Conservation (phyloP, 2,888 invertebrate species). For the Leistus spinibarbis region DNA sequence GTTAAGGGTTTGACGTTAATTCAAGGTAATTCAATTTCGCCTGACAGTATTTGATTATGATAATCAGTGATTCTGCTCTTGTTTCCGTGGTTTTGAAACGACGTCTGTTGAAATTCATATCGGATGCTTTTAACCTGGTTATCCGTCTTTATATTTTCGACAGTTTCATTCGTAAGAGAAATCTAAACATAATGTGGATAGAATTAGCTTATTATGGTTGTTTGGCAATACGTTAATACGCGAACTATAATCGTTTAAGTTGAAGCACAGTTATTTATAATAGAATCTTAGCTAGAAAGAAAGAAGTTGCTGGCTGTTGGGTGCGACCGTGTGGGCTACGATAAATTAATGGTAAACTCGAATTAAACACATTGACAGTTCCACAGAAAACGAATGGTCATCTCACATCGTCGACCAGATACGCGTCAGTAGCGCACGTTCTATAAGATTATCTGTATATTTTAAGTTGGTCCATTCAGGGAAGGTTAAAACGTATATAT, state of each 20-base stretch:
- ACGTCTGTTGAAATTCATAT: slow-evolving; percentile 30
- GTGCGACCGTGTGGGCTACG: slow-evolving; percentile 21
- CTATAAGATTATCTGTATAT: not conserved
- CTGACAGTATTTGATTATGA: slow-evolving; percentile 55
- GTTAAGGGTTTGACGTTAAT: slow-evolving; percentile 54
- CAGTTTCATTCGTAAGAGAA: not conserved
- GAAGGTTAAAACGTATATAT: no score
- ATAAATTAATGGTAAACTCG: slow-evolving; percentile 34
- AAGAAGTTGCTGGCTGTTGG: not conserved
- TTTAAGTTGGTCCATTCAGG: no score
- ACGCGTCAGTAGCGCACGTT: not conserved
- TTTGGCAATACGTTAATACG: not conserved
- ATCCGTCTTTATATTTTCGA: not conserved
- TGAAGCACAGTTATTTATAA: not conserved
- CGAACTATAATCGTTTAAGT: not conserved
- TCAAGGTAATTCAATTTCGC: slow-evolving; percentile 52
- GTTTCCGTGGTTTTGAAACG: slow-evolving; percentile 30
- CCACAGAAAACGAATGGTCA: slow-evolving; percentile 21
- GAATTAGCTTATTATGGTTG: not conserved
- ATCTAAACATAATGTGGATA: not conserved
- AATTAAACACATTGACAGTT: slow-evolving; percentile 38
- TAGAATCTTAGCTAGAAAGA: not conserved
- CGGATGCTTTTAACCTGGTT: slow-evolving; percentile 20
- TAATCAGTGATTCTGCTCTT: slow-evolving; percentile 51
- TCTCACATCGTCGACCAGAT: not conserved